phyloP scores from a whole-genome alignment of 2,797 vertebrate genomes.

The Pseudochaenichthys georgianus region DNA sequence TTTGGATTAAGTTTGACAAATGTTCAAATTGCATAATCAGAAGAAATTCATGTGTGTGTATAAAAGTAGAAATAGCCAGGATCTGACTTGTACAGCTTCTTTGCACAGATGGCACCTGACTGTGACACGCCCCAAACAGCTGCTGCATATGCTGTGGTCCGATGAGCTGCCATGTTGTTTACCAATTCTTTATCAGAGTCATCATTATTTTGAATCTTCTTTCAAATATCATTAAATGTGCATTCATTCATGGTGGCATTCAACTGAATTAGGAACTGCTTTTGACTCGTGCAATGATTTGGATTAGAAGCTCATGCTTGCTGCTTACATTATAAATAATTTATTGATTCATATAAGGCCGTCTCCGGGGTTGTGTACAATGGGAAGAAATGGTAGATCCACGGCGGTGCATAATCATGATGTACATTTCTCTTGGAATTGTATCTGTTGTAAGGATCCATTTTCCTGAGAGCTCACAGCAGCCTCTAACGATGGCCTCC shows the following conservation, averaged over 20 bases:
- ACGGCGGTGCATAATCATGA: neutral
- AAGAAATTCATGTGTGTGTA: slow-evolving; percentile 13
- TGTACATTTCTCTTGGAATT: slow-evolving; percentile 12
- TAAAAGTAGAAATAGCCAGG: slow-evolving; percentile 20
- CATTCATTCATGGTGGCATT: slow-evolving; percentile 9
- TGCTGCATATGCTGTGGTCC: slow-evolving; percentile 58
- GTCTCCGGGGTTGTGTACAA: neutral
- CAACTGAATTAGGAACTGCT: slow-evolving; percentile 6
- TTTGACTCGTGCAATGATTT: slow-evolving; percentile 1
- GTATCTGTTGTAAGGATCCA: slow-evolving; percentile 22
- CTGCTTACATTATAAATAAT: neutral
- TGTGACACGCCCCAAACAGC: slow-evolving; percentile 67
- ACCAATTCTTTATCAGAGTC: slow-evolving; percentile 48
- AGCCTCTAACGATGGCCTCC: slow-evolving; percentile 19
- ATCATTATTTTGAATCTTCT: slow-evolving; percentile 53
- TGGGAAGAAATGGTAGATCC: neutral
- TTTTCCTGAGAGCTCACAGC: slow-evolving; percentile 36
- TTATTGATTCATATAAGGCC: neutral
- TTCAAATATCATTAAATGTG: slow-evolving; percentile 48
- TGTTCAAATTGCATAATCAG: neutral
- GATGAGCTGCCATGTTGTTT: slow-evolving; percentile 59
- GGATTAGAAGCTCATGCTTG: neutral
- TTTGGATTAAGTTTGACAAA: neutral
- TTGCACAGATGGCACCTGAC: slow-evolving; percentile 66
- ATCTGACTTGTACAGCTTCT: slow-evolving; percentile 23